Evolutionary conservation across 2,113 vertebrate species (phyloP), one percentile per base, ranked within the genome.

Genomic region (Dipodomys merriami): DNA sequence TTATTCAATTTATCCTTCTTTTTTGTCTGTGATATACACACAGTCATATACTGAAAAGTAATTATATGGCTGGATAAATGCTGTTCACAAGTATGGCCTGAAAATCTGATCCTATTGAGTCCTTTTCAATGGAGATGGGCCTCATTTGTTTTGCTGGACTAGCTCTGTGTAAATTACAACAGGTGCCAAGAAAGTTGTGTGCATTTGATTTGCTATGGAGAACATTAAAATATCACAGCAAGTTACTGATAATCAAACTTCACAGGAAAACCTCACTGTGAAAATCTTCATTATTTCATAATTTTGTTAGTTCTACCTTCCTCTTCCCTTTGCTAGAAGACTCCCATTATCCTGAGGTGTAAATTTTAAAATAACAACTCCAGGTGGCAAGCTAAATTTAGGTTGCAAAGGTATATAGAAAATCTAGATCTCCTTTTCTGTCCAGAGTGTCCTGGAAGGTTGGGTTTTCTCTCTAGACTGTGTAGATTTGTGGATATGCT

Each of bases 11-110:
- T 64, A 30, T 1, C 13, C 1, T 89, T 33, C 10, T 62, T 12
- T 76, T 29, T 84, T 86, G 39, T 33, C 49, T 10, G 25, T 25
- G 33, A 65, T 62, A 39, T 53, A 46, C 27, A 23, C 35, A 80
- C 65, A 27, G 10, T 25, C 2, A 35, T 22, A 79, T 12, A 77
- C 6, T 29, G 39, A 80, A 65, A 91, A 82, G 81, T 57, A 91
- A 92, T 82, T 53, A 89, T 73, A 89, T 71, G 95, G 78, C 80
- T 97, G 94, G 96, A 93, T 93, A 96, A 97, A 95, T 90, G 95
- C 74, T 93, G 73, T 92, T 97, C 86, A 91, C 81, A 96, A 33
- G 82, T 87, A 84, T 79, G 79, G 79, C 94, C 89, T 93, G 82
- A 88, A 91, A 95, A 96, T 95, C 76, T 80, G 96, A 97, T 73